phyloP scores from a whole-genome alignment of 2,888 invertebrate species.

The Arge pagana region DNA sequence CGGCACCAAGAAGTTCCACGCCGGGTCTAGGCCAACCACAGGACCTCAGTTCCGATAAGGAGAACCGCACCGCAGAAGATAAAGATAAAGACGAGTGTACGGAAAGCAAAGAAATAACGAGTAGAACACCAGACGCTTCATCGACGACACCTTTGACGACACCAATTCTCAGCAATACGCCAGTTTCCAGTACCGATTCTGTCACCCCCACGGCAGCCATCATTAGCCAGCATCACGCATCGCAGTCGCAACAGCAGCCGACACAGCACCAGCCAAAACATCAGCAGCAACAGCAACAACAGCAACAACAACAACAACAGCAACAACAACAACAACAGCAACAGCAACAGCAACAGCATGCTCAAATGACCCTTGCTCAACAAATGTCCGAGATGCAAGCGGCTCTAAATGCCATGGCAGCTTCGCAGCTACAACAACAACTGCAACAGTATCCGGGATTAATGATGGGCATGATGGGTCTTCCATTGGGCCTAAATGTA shows the following conservation, averaged over 20 bases:
- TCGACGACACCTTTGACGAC: conserved; percentile 67
- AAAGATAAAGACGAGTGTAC: conserved; percentile 54
- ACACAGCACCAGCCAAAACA: conserved; percentile 50
- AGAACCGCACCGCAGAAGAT: conserved; percentile 39
- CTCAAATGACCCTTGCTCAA: conserved; percentile 65
- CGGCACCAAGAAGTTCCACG: conserved; percentile 57
- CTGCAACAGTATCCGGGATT: conserved; percentile 88
- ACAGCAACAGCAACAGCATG: conserved; percentile 58
- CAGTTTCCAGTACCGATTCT: conserved; percentile 67
- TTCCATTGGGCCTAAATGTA: conserved; percentile 79
- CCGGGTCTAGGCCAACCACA: conserved; percentile 57
- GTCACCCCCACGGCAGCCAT: conserved; percentile 44
- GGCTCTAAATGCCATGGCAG: conserved; percentile 78
- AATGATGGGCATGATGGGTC: conserved; percentile 86
- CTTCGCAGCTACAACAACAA: conserved; percentile 77
- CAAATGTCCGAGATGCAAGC: conserved; percentile 85
- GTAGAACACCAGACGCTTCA: conserved; percentile 57
- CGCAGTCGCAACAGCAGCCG: conserved; percentile 39
- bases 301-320: conserved; percentile 46
- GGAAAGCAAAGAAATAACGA: conserved; percentile 54
- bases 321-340: conserved; percentile 56
- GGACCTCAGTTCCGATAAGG: conserved; percentile 50
- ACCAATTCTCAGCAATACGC: conserved; percentile 64
- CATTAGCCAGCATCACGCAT: conserved; percentile 42
- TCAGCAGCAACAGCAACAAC: conserved; percentile 62